A percentile compares a stretch with the other conserved stretches of the same genome.
phyloP scores from a whole-genome alignment of 1,140 invertebrate genomes.

The Brevipalpus yothersi region DNA sequence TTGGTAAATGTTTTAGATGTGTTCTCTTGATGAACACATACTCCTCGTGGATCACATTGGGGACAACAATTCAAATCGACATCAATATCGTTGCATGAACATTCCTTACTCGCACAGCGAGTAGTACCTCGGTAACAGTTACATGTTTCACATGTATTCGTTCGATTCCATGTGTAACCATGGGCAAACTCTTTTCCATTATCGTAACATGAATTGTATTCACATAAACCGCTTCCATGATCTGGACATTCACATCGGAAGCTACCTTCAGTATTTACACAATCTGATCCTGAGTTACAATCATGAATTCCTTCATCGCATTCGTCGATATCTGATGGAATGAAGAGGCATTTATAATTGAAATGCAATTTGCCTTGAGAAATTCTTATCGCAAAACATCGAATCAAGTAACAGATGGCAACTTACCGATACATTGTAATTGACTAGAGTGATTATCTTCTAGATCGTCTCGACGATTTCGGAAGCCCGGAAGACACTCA shows the following conservation, averaged over 20 bases:
- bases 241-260: conserved; percentile 47
- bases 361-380: background rate
- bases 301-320: conserved; percentile 35
- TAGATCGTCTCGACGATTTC: conserved; percentile 15
- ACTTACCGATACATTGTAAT: conserved; percentile 23
- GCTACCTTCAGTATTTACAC: conserved; percentile 58
- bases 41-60: conserved; percentile 9
- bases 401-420: background rate
- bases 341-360: background rate
- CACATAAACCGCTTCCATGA: background rate
- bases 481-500: conserved; percentile 53
- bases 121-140: conserved; percentile 10
- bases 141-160: conserved; percentile 9
- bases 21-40: conserved; percentile 12
- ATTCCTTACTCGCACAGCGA: conserved; percentile 7
- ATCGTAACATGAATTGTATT: background rate
- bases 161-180: background rate
- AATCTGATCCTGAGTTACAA: conserved; percentile 50
- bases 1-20: conserved; percentile 7
- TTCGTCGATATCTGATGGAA: conserved; percentile 39
- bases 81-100: conserved; percentile 10
- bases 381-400: background rate
- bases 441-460: background rate
- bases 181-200: background rate
- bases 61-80: conserved; percentile 12